A percentile compares a stretch with the other conserved stretches of the same genome.
Conservation (phyloP, 2,113 vertebrate genomes). For the Hippocampus zosterae region DNA sequence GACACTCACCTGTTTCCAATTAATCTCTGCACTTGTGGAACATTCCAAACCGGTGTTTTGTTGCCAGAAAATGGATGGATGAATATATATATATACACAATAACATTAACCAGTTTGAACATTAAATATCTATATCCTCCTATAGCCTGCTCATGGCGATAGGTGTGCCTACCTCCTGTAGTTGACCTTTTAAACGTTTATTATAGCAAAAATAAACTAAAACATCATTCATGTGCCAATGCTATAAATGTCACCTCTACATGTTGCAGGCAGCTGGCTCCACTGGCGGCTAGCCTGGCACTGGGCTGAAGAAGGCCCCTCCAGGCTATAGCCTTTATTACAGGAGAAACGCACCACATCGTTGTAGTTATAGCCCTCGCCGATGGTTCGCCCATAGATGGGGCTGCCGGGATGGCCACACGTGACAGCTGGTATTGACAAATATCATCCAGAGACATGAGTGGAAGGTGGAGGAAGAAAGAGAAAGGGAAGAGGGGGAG, state of each 20-base stretch:
- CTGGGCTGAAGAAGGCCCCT: constrained; percentile 90
- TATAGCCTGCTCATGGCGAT: too few relatives aligned
- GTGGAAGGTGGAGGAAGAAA: not conserved
- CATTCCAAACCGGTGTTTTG: too few relatives aligned
- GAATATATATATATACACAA: too few relatives aligned
- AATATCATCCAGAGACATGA: not conserved
- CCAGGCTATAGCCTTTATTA: constrained; percentile 90
- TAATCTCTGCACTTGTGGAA: too few relatives aligned
- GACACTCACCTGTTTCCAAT: too few relatives aligned
- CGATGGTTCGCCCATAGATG: constrained; percentile 91
- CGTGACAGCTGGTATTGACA: constrained; percentile 79
- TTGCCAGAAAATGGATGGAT: too few relatives aligned
- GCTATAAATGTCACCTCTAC: constrained; percentile 79
- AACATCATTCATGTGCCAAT: constrained; percentile 16
- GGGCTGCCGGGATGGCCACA: constrained; percentile 96
- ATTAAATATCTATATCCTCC: too few relatives aligned
- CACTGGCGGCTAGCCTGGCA: constrained; percentile 92
- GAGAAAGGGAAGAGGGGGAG: constrained; percentile 16
- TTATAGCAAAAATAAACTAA: not conserved
- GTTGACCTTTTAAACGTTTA: not conserved
- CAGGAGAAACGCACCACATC: constrained; percentile 91
- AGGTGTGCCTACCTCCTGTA: not conserved
- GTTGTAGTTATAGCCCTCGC: constrained; percentile 93
- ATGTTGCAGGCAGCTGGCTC: constrained; percentile 90
- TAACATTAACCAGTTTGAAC: too few relatives aligned